These are phyloP conservation scores for Manis crassicaudata DNA, from an alignment of 2,797 vertebrate genomes.

Conservation along the genomic window DNA sequence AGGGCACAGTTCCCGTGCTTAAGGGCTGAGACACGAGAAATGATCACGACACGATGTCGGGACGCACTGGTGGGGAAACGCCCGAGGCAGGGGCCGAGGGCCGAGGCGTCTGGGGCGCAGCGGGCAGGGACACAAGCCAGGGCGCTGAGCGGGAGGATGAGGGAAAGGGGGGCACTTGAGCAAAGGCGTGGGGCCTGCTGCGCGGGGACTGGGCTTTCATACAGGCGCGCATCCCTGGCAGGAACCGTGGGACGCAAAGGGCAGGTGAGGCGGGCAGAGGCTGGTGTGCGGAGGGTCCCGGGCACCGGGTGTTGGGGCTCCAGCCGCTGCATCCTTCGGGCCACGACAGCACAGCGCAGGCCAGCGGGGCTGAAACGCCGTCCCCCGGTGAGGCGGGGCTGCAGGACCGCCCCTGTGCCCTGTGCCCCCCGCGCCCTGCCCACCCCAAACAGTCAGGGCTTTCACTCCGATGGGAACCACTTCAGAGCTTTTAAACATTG, in stretches of 20 bases:
- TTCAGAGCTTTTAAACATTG: neutral
- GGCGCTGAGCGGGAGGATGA: neutral
- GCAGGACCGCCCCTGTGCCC: neutral
- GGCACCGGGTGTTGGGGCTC: neutral
- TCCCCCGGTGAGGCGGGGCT: neutral
- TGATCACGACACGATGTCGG: neutral
- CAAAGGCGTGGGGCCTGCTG: neutral
- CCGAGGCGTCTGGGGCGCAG: too few relatives aligned
- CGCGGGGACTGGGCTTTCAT: neutral
- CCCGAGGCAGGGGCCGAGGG: too few relatives aligned
- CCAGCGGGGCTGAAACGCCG: neutral
- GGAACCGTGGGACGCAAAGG: neutral
- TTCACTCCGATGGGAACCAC: constrained; percentile 1
- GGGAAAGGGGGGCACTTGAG: neutral
- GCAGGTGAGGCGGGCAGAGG: neutral
- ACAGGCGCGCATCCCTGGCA: neutral
- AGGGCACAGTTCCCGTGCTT: neutral
- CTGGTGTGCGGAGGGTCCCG: neutral
- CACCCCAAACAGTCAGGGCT: neutral
- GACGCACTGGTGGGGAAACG: neutral
- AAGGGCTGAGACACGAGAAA: neutral
- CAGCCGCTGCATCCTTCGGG: neutral
- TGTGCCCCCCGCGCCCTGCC: neutral
- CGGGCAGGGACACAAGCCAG: neutral
- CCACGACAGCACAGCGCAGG: neutral